Evolutionary conservation across 2,888 invertebrate genomes (phyloP).

Genomic region (Polyommatus iphigenia): DNA sequence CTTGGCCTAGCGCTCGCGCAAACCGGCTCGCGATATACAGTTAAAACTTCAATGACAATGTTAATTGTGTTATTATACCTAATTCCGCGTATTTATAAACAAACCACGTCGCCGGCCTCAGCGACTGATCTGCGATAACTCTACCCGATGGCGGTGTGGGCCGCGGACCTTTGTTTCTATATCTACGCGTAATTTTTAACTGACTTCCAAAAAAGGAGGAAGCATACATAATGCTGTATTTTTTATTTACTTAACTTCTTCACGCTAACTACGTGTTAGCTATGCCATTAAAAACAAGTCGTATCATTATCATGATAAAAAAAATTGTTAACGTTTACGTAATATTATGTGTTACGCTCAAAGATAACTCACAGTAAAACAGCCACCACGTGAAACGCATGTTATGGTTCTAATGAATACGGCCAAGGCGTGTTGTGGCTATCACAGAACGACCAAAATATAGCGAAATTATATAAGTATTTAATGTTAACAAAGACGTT

Average conservation of each 20-base stretch:
- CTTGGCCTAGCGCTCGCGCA: constrained; percentile 69
- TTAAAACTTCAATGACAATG: constrained; percentile 34
- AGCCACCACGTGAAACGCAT: no score
- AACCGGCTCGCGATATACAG: constrained; percentile 36
- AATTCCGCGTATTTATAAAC: constrained; percentile 46
- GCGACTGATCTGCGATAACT: background rate
- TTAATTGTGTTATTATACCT: constrained; percentile 25
- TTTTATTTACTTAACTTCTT: background rate
- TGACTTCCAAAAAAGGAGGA: background rate
- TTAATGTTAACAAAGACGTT: no score
- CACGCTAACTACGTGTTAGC: no score
- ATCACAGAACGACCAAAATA: no score
- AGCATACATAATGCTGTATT: background rate
- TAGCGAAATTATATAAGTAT: no score
- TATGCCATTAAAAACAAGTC: no score
- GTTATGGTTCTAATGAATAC: no score
- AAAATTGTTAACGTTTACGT: no score
- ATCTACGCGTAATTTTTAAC: background rate
- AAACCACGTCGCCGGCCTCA: background rate
- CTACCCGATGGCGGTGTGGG: background rate
- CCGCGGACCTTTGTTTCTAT: background rate
- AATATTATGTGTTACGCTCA: no score
- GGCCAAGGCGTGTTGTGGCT: no score
- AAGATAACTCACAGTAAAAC: no score
- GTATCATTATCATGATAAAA: no score